These are phyloP conservation scores for Bellardia bayeri DNA, from an alignment of 2,888 invertebrate genomes.

Conservation along the genomic window DNA sequence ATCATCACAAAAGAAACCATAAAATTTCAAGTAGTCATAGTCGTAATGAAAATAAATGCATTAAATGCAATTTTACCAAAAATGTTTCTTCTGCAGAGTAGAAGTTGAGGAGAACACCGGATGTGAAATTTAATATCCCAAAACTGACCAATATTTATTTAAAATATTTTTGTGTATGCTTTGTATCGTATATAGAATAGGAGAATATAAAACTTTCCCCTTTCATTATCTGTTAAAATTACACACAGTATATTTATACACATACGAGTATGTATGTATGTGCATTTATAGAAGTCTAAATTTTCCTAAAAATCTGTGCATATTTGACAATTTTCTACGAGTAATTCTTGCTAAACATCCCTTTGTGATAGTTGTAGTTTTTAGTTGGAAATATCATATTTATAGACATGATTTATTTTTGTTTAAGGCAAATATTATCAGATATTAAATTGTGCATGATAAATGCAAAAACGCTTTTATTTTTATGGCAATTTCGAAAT, in stretches of 20 bases:
- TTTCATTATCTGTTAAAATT: conserved; percentile 7
- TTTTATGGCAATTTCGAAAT: not conserved
- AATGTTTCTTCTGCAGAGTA: not conserved
- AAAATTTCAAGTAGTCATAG: conserved; percentile 51
- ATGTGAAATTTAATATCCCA: conserved; percentile 50
- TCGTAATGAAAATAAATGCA: conserved; percentile 55
- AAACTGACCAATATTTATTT: conserved; percentile 48
- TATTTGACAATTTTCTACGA: conserved; percentile 12
- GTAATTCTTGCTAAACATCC: conserved; percentile 6
- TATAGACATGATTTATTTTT: conserved; percentile 23
- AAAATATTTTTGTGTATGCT: conserved; percentile 16
- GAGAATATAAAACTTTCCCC: not conserved
- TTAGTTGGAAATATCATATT: not conserved
- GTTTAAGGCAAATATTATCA: conserved; percentile 6
- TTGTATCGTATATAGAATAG: conserved; percentile 1
- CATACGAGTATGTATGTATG: not conserved
- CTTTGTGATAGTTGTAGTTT: not conserved
- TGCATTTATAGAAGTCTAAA: not conserved
- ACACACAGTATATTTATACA: not conserved
- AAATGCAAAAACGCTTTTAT: conserved; percentile 13
- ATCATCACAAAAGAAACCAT: conserved; percentile 37
- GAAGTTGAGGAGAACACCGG: conserved; percentile 2
- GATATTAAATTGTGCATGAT: conserved; percentile 39
- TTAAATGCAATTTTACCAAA: conserved; percentile 52
- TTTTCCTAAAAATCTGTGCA: not conserved